Evolutionary conservation across 2,113 vertebrate species (phyloP).

Genomic region (Ondatra zibethicus): DNA sequence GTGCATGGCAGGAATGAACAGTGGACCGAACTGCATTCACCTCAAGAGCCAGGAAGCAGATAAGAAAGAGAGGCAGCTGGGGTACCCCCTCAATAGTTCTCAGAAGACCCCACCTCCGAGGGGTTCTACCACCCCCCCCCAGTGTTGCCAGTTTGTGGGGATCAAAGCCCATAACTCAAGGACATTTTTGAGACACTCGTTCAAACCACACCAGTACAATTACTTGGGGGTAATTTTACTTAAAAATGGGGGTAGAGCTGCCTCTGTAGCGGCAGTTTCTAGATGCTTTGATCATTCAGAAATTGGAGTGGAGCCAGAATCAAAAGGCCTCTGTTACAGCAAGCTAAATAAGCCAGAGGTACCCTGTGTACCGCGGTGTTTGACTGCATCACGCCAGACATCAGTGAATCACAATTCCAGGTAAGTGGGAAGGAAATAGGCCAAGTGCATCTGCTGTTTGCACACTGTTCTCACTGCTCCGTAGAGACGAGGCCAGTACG

Average conservation of each 20-base stretch:
- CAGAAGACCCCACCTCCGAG: background rate
- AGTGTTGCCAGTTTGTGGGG: background rate
- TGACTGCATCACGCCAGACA: slow-evolving; percentile 67
- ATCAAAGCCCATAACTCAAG: background rate
- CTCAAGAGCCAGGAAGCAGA: background rate
- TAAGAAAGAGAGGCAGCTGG: background rate
- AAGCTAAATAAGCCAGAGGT: slow-evolving; percentile 71
- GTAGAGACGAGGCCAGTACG: slow-evolving; percentile 35
- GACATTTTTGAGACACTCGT: background rate
- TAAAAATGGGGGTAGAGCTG: slow-evolving; percentile 76
- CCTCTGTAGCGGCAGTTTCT: slow-evolving; percentile 70
- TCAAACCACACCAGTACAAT: slow-evolving; percentile 11
- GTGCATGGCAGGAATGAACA: too few relatives aligned
- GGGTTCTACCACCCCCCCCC: background rate
- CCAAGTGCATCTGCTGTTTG: slow-evolving; percentile 49
- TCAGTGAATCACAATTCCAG: slow-evolving; percentile 73
- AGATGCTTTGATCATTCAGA: slow-evolving; percentile 77
- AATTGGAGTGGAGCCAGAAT: slow-evolving; percentile 81
- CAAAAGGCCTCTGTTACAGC: slow-evolving; percentile 42
- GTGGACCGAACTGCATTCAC: background rate
- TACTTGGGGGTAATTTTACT: slow-evolving; percentile 73
- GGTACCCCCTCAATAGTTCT: too few relatives aligned
- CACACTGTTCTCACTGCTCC: slow-evolving; percentile 70
- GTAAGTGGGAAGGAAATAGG: slow-evolving; percentile 54
- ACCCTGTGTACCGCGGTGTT: slow-evolving; percentile 66